Conservation (phyloP, 1,140 invertebrate species). For the Drosophila punjabiensis region DNA sequence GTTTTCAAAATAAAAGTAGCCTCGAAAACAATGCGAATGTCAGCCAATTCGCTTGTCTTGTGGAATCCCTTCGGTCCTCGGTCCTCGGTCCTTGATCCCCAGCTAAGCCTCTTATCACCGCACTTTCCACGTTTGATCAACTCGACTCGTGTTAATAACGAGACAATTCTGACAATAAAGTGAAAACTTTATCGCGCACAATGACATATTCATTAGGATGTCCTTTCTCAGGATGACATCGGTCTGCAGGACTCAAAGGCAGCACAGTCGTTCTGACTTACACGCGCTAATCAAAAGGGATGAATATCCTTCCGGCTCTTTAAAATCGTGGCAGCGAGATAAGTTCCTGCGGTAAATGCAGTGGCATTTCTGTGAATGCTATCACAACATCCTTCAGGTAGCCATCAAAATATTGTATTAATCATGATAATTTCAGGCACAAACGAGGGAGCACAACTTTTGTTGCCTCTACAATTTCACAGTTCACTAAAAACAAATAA, state of each 20-base stretch:
- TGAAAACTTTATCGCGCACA: slow-evolving; percentile 59
- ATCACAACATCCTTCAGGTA: slow-evolving; percentile 47
- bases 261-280: slow-evolving; percentile 31
- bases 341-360: slow-evolving; percentile 31
- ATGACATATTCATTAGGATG: slow-evolving; percentile 61
- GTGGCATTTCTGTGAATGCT: slow-evolving; percentile 22
- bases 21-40: slow-evolving; percentile 41
- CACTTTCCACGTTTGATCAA: slow-evolving; percentile 53
- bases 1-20: slow-evolving; percentile 35
- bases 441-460: slow-evolving; percentile 9
- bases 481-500: slow-evolving; percentile 5
- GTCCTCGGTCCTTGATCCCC: background rate
- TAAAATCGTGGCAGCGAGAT: slow-evolving; percentile 26
- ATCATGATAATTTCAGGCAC: slow-evolving; percentile 23
- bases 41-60: slow-evolving; percentile 26
- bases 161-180: slow-evolving; percentile 62
- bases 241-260: slow-evolving; percentile 21
- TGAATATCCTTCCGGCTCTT: slow-evolving; percentile 49
- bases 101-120: slow-evolving; percentile 48
- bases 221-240: slow-evolving; percentile 60
- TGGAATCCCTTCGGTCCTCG: slow-evolving; percentile 8
- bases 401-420: slow-evolving; percentile 53
- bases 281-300: slow-evolving; percentile 58
- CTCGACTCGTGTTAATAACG: slow-evolving; percentile 55
- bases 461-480: slow-evolving; percentile 15